Evolutionary conservation across 2,888 invertebrate genomes (phyloP).

Genomic region (Ormyrus thymus): DNA sequence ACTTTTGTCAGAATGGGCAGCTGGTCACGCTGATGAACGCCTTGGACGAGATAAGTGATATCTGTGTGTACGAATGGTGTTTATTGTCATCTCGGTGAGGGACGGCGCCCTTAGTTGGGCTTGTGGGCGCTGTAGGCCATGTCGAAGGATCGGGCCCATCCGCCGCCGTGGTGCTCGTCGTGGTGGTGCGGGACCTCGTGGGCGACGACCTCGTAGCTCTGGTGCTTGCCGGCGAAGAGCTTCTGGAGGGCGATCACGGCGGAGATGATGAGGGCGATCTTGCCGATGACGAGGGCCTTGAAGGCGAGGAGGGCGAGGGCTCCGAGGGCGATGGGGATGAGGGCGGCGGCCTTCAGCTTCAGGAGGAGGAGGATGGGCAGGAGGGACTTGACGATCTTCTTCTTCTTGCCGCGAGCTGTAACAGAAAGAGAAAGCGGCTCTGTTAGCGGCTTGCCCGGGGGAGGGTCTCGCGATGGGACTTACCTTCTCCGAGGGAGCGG

Average conservation of each 20-base stretch:
- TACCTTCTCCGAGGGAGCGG: slow-evolving; percentile 90
- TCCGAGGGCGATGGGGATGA: slow-evolving; percentile 87
- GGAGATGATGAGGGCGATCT: slow-evolving; percentile 87
- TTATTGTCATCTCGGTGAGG: too few species aligned
- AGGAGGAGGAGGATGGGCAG: slow-evolving; percentile 85
- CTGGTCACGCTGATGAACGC: slow-evolving; percentile 35
- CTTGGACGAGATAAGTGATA: slow-evolving; percentile 19
- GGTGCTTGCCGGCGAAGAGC: slow-evolving; percentile 82
- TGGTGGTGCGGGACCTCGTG: slow-evolving; percentile 69
- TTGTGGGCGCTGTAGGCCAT: slow-evolving; percentile 84
- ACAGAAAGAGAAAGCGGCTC: not conserved
- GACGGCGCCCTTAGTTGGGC: slow-evolving; percentile 58
- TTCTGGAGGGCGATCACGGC: slow-evolving; percentile 88
- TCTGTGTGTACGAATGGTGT: slow-evolving; percentile 7
- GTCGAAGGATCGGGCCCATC: slow-evolving; percentile 81
- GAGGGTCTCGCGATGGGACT: slow-evolving; percentile 60
- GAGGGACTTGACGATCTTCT: slow-evolving; percentile 86
- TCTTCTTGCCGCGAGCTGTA: slow-evolving; percentile 82
- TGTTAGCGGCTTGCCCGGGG: too few species aligned
- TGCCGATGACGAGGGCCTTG: slow-evolving; percentile 89
- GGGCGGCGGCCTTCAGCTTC: slow-evolving; percentile 86
- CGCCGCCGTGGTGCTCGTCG: slow-evolving; percentile 79
- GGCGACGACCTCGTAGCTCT: slow-evolving; percentile 82
- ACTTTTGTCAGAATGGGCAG: slow-evolving; percentile 30
- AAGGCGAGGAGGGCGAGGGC: slow-evolving; percentile 86